Evolutionary conservation across 2,888 invertebrate genomes (phyloP), one percentile per base, ranked within the genome.

Genomic region (Heliconius charithonia): DNA sequence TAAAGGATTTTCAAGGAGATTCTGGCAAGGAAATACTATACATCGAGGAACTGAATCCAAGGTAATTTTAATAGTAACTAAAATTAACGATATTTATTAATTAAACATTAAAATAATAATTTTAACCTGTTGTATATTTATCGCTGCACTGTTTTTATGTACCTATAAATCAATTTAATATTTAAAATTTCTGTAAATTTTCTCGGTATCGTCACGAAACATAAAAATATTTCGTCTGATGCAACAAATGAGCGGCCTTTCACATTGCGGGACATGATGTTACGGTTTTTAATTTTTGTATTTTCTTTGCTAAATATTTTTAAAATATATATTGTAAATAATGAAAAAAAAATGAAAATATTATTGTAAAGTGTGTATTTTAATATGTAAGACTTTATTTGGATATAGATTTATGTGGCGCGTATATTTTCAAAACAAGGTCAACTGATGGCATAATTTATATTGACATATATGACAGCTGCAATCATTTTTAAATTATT

Each of bases 1-100:
- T 16, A 96, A 96, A 84, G 98, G 98, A 3, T 99, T 96, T 89
- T 95, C 96, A 16, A 95, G 99, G 84, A 96, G 97, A 89, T 99
- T 99, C 92, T 99, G 98, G 98, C 99, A 99, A 92, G 98, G 98
- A 67, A 98, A 97, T 88, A 96, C 97, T 0, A 97, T 97, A 12
- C 98, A 98, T 89, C 95, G 98, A 73, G 98, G 98, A 32, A 97
- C 97, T 0, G 95, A 95, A 75, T 92, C 95, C 51, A 97, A 97
- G 96, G 98, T 98, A 92, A 87, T 7, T 27, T 25, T 62, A 19
- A 45, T 3, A 25, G 0, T 19, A 45, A 16, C 19, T 63, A 27
- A 41, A 74, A 63, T 41, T 63, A 27, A 27, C 32, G 16, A 62
- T n/a, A 29, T 27, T n/a, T 25, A 63, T 62, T 37, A 22, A 41